Evolutionary conservation across 2,888 invertebrate genomes (phyloP), one percentile per base, ranked within the genome.

Genomic region (Lasioglossum villosulum): DNA sequence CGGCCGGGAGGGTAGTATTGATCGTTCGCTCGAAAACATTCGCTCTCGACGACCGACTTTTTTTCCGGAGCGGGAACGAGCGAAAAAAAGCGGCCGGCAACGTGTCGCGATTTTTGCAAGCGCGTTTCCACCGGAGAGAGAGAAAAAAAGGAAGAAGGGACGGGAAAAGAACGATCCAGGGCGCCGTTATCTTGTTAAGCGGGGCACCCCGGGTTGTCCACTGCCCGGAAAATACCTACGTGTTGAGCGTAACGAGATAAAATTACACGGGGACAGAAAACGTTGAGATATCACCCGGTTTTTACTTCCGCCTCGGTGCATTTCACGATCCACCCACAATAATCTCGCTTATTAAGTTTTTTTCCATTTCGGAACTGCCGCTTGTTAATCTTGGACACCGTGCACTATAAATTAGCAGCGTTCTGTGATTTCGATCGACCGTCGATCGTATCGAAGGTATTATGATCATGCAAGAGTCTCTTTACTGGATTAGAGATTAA

Each of bases 41-140:
- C 87, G 78, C 83, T 82, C 81, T 80, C 84, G 82, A 76, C 85
- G 80, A 82, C 82, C 80, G 78, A 80, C 45, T 88, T 84, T 84
- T 84, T 88, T 68, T 73, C 82, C 68, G 37, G 68, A 30, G 37
- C 63, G 73, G 72, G 76, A 86, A 59, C 78, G 75, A 30, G n/a
- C 45, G 72, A 30, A 14, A 30, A 30, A 37, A 75, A 82, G 77
- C 78, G 78, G 48, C 1, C 48, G 68, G 45, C 34, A 23, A 72
- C 59, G 48, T 48, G 59, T 37, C 74, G 63, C 71, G 83, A 84
- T 75, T 78, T 83, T 84, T 83, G 72, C 75, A 56, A 75, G 39
- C 78, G 30, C 5, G 52, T 2, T n/a, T 27, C 56, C 72, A 34
- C 63, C 2, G 30, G 63, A 16, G 16, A 19, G 16, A 66, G 45